Base-by-base conservation (phyloP, 1,140 invertebrate species). In the Subanguina moxae region DNA sequence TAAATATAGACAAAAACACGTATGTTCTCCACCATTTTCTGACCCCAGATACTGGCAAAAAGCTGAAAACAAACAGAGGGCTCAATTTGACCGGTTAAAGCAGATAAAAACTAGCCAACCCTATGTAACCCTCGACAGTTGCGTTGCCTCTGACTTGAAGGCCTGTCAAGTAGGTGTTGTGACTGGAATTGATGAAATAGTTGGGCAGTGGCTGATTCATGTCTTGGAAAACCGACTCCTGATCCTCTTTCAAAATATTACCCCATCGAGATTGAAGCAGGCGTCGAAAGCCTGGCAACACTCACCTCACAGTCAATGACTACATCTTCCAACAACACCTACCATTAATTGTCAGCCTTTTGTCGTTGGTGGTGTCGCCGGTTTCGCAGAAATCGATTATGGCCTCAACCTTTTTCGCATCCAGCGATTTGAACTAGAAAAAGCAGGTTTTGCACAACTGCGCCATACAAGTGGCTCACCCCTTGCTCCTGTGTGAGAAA, bases 131-230 rank as follows among this genome's bases (percentile, higher is more conserved):
- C 86, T 98, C 94, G 57, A 90, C 74, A 7, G 92, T 94, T 7
- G 93, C 95, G 80, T 95, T 92, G 82, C 92, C 94, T 30, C 89
- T 91, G 82, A 97, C 90, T 85, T 97, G 94, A 85, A 97, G 93
- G 5, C 94, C 94, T 46, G 92, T 97, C 45, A 98, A 85, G 85
- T 98, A 93, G 88, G 94, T 97, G 80, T 98, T 98, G 83, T 98
- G 94, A 1, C 93, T 97, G 0, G 93, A 96, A 1, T 93, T 89
- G 66, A 97, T 94, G 91, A 64, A 76, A 57, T 78, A 76, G 64
- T 62, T 42, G 58, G 42, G 56, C 43, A 76, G 30, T 21, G 74
- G 66, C 15, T 78, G 77, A 17, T 75, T 59, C 74, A 76, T 76
- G 45, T 76, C 78, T 62, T 68, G 67, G 48, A 82, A 81, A n/a